Evolutionary conservation across 2,797 vertebrate species (phyloP).

Genomic region (Phoeniculus purpureus): DNA sequence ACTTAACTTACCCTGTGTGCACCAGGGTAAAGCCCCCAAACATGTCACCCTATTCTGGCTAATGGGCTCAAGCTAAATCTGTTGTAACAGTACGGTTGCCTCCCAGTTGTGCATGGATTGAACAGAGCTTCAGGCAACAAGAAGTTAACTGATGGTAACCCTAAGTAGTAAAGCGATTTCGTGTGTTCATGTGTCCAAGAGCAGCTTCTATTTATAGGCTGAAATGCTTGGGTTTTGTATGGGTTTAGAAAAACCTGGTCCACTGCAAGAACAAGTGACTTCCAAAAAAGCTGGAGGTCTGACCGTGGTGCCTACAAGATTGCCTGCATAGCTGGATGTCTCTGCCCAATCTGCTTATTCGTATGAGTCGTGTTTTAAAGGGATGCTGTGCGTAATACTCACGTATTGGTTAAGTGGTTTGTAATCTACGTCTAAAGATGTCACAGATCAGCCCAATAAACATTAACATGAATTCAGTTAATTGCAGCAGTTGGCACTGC

Average conservation of each 20-base stretch:
- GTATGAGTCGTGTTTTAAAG: neutral
- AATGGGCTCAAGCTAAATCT: neutral
- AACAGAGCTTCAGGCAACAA: neutral
- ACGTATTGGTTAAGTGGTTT: neutral
- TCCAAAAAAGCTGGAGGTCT: neutral
- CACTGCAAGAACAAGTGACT: neutral
- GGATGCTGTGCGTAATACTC: neutral
- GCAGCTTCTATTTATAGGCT: neutral
- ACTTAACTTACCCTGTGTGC: neutral
- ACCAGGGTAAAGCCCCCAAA: neutral
- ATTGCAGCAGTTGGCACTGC: neutral
- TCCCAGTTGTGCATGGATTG: neutral
- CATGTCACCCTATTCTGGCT: neutral
- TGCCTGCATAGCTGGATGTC: neutral
- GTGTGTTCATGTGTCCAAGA: rapidly evolving
- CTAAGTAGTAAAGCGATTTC: neutral
- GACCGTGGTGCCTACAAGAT: neutral
- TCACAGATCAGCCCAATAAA: neutral
- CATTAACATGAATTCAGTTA: neutral
- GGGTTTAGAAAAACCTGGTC: too few species aligned
- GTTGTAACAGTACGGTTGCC: too few species aligned
- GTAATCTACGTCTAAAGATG: neutral
- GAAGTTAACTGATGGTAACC: neutral
- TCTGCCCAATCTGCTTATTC: neutral
- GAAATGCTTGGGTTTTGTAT: neutral